phyloP scores from a whole-genome alignment of 2,113 vertebrate genomes.

The Barnardius zonarius region DNA sequence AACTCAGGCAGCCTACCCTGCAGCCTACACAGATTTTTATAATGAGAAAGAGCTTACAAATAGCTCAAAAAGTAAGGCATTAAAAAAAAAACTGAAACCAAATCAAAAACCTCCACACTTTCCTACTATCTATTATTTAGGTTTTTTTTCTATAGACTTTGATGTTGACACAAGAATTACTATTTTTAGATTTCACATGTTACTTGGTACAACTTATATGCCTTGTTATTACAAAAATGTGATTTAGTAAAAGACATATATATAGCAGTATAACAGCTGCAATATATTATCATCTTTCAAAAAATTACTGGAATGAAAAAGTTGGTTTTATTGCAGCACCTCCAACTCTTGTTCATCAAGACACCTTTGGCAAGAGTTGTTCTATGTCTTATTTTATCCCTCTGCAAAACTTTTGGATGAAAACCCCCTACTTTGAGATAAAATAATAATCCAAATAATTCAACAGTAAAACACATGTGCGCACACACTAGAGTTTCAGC shows the following conservation, averaged over 20 bases:
- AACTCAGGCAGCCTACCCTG: neutral
- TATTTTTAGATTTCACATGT: neutral
- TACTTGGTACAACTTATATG: neutral
- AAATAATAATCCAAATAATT: neutral
- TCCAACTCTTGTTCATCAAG: neutral
- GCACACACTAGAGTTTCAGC: neutral
- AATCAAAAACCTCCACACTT: neutral
- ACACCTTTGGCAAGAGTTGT: neutral
- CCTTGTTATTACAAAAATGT: neutral
- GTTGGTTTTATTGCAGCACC: neutral
- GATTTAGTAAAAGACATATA: neutral
- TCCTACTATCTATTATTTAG: neutral
- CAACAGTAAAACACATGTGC: neutral
- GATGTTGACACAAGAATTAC: neutral
- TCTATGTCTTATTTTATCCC: neutral
- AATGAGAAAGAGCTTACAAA: neutral
- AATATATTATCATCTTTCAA: neutral
- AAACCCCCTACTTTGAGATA: neutral
- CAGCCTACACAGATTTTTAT: neutral
- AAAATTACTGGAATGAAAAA: neutral
- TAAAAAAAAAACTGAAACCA: too few relatives aligned
- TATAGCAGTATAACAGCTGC: neutral
- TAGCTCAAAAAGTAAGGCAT: neutral
- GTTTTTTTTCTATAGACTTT: neutral
- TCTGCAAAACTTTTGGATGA: neutral